Base-by-base conservation (phyloP, 1,140 invertebrate genomes). In the Tribolium castaneum region DNA sequence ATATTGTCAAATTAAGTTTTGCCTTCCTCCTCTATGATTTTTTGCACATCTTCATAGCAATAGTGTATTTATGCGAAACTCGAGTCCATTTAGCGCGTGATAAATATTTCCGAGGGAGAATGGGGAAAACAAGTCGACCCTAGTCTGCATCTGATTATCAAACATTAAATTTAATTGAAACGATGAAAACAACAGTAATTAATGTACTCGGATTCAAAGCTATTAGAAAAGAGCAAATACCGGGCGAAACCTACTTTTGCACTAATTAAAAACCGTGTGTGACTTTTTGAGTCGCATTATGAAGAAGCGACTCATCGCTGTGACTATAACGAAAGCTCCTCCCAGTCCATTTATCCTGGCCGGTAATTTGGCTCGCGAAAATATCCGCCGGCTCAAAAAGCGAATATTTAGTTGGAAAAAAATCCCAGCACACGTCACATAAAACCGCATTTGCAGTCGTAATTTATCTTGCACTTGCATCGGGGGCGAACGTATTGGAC, bases 371-470 rank as follows among this genome's bases (percentile, higher is more conserved):
- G 59, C 59, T 66, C 59, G 30, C 59, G 59, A 35, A 66, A 66
- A 66, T 66, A 66, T 35, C 59, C 30, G 59, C 59, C n/a, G 59
- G 59, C 14, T 35, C n/a, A 22, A 35, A 66, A 66, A 66, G 59
- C 59, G 59, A 66, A 66, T 6, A 35, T 66, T 34, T 66, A 66
- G 34, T 66, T 35, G n/a, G 39, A 35, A 66, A 66, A 66, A 66
- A 66, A 35, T 66, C 59, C 22, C 30, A 12, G 25, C 59, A 35
- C 59, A 35, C 59, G 54, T 22, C 54, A 59, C 54, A 59, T 25
- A 35, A 66, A 66, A 66, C 59, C 59, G 19, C 59, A 66, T 66
- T 66, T 66, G 59, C 59, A 66, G 59, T 35, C 59, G 59, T 66
- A 34, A 66, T 66, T 66, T 66, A 66, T 66, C 59, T 66, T 39